phyloP scores from a whole-genome alignment of 2,113 vertebrate species.

The Pogona vitticeps region DNA sequence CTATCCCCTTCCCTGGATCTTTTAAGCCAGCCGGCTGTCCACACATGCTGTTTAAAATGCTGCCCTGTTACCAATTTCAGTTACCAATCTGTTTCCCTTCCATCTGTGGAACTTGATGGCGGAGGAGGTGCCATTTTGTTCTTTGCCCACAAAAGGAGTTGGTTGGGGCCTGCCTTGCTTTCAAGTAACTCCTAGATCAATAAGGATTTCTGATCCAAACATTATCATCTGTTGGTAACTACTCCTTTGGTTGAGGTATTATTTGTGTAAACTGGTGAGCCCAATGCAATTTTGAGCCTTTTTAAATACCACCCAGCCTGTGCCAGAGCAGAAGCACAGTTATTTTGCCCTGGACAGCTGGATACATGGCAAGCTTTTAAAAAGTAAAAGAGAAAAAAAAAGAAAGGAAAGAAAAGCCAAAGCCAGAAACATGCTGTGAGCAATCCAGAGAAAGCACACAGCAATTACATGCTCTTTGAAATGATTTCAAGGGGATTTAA shows the following conservation, averaged over 20 bases:
- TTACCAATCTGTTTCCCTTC: too few relatives aligned
- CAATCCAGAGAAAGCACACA: neutral
- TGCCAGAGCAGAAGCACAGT: neutral
- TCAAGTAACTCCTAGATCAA: neutral
- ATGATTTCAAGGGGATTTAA: constrained; percentile 18
- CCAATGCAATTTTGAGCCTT: neutral
- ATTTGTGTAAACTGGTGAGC: neutral
- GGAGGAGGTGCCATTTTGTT: too few relatives aligned
- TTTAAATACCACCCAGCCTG: neutral
- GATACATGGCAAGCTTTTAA: neutral
- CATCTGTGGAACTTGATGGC: too few relatives aligned
- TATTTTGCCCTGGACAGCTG: neutral
- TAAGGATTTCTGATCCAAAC: neutral
- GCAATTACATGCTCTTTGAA: constrained; percentile 18
- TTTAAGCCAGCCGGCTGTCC: too few relatives aligned
- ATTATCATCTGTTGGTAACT: neutral
- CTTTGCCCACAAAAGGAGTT: too few relatives aligned
- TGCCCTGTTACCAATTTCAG: too few relatives aligned
- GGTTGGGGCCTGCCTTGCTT: too few relatives aligned
- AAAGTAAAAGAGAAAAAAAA: too few relatives aligned
- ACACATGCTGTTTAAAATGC: too few relatives aligned
- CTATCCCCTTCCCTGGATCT: too few relatives aligned
- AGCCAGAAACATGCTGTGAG: neutral
- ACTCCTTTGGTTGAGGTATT: neutral
- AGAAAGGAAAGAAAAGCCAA: neutral